A percentile compares a stretch with the other conserved stretches of the same genome.
Conservation (phyloP, 2,797 vertebrate species). For the Hoplostethus mediterraneus region DNA sequence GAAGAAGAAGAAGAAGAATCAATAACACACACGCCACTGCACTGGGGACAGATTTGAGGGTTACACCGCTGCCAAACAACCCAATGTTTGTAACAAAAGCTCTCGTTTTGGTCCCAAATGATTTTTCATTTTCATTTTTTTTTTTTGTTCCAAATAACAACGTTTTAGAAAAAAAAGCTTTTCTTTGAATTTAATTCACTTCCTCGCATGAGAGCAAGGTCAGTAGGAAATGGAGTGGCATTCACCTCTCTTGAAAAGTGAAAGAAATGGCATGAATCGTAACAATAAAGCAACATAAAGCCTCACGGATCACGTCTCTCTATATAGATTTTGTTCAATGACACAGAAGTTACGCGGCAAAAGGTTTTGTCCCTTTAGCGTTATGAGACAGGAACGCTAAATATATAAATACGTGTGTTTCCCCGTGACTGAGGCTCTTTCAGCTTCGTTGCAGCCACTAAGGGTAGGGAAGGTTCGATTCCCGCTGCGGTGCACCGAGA, state of each 20-base stretch:
- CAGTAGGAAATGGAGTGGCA: slow-evolving; percentile 38
- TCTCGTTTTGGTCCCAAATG: slow-evolving; percentile 17
- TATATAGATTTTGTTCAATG: slow-evolving; percentile 22
- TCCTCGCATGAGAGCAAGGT: slow-evolving; percentile 43
- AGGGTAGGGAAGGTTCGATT: neutral
- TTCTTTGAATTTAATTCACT: slow-evolving; percentile 19
- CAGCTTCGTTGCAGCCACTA: slow-evolving; percentile 13
- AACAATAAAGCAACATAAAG: slow-evolving; percentile 34
- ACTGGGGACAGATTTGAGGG: slow-evolving; percentile 23
- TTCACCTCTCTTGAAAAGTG: slow-evolving; percentile 30
- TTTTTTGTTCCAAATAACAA: too few species aligned
- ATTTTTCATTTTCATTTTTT: slow-evolving; percentile 2
- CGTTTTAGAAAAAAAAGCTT: slow-evolving; percentile 13
- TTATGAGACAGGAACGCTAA: slow-evolving; percentile 17
- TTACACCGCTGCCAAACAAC: slow-evolving; percentile 6
- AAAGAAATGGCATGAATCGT: slow-evolving; percentile 26
- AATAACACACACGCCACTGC: slow-evolving; percentile 1
- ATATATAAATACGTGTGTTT: too few species aligned
- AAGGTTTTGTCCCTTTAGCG: slow-evolving; percentile 24
- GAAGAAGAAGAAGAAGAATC: neutral
- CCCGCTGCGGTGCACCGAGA: neutral
- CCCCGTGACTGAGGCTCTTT: neutral
- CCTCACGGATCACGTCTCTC: slow-evolving; percentile 29
- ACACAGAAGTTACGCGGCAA: slow-evolving; percentile 31
- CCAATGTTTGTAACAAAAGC: slow-evolving; percentile 31